Conservation (phyloP, 2,113 vertebrate genomes). For the Syngnathoides biaculeatus region DNA sequence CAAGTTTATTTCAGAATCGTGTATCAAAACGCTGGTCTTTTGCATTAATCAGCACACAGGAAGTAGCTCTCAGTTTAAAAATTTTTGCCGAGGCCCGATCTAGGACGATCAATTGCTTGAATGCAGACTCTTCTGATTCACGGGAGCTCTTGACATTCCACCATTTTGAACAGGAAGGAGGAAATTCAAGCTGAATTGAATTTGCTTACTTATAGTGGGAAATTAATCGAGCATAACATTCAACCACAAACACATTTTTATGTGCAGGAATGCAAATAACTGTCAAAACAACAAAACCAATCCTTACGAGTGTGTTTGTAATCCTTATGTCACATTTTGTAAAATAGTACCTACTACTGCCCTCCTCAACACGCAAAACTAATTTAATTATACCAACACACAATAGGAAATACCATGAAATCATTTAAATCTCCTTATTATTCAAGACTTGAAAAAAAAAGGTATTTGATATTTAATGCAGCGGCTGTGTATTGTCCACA, state of each 20-base stretch:
- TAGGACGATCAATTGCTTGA: too few species aligned
- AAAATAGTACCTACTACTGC: constrained; percentile 16
- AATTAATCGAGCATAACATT: too few species aligned
- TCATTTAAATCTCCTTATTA: constrained; percentile 53
- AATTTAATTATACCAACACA: constrained; percentile 56
- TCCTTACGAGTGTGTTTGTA: not conserved
- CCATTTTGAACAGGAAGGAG: too few species aligned
- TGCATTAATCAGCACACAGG: too few species aligned
- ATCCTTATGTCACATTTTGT: not conserved
- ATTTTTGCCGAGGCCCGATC: too few species aligned
- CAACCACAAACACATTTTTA: not conserved
- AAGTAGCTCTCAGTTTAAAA: too few species aligned
- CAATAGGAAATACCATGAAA: constrained; percentile 44
- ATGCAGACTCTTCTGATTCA: too few species aligned
- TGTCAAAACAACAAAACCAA: not conserved
- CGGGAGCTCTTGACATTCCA: too few species aligned
- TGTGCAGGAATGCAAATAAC: not conserved
- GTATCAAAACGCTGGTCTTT: too few species aligned
- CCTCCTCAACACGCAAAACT: constrained; percentile 44
- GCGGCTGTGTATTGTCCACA: constrained; percentile 57
- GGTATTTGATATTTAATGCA: constrained; percentile 62
- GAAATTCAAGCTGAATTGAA: too few species aligned
- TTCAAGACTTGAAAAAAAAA: constrained; percentile 45
- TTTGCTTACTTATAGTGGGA: too few species aligned
- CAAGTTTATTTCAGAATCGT: too few species aligned